Conservation (phyloP, 2,888 invertebrate genomes). For the Drosophila pegasa region DNA sequence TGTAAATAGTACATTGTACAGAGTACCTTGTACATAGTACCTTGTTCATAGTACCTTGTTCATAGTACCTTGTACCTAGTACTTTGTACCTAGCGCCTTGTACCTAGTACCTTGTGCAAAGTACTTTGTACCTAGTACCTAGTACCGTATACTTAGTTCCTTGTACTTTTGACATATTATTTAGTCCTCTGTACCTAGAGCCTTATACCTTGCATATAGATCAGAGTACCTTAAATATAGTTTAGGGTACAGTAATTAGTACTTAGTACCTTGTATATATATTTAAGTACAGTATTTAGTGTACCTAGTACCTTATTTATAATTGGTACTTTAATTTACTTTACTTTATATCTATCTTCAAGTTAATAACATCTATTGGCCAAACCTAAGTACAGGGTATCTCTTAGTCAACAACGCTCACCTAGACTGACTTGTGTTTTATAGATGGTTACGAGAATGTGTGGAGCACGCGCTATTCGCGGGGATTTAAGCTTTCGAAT, state of each 20-base stretch:
- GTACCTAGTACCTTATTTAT: no score
- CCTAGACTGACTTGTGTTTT: conserved; percentile 13
- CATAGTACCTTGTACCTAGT: background rate
- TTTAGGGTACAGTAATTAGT: background rate
- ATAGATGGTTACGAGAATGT: conserved; percentile 31
- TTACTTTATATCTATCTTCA: no score
- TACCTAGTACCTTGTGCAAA: background rate
- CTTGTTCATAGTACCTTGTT: background rate
- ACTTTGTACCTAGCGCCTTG: accelerated
- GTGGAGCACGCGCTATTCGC: conserved; percentile 68
- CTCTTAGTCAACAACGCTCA: background rate
- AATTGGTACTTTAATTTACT: no score
- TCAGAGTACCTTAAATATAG: no score
- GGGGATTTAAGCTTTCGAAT: conserved; percentile 75
- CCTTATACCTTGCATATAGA: no score
- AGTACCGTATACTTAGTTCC: background rate
- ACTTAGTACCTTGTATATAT: background rate
- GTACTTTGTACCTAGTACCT: background rate
- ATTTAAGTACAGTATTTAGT: no score
- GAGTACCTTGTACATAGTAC: background rate
- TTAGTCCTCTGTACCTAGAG: background rate
- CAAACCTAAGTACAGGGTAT: background rate
- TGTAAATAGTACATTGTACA: background rate
- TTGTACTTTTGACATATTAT: no score
- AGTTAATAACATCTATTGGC: no score